phyloP scores from a whole-genome alignment of 2,888 invertebrate species.

The Andrena bicolor region DNA sequence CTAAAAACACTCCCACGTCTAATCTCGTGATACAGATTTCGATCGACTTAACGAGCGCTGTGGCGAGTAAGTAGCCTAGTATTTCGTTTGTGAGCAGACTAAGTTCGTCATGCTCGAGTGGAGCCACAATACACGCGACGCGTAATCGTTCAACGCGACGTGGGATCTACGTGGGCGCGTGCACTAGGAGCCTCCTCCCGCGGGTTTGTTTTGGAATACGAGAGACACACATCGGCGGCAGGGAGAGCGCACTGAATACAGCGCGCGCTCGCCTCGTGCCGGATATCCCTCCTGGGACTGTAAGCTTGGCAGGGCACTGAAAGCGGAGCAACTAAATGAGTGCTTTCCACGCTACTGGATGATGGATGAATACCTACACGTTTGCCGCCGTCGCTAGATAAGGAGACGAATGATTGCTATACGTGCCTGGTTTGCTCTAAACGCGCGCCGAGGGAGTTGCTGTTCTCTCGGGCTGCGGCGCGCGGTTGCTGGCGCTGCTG shows the following conservation, averaged over 20 bases:
- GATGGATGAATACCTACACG: conserved; percentile 78
- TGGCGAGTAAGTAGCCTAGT: not conserved
- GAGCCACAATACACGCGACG: not conserved
- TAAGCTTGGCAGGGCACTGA: conserved; percentile 45
- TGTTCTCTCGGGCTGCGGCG: conserved; percentile 33
- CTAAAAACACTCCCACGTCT: too few relatives aligned
- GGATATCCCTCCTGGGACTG: conserved; percentile 62
- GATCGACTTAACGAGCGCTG: not conserved
- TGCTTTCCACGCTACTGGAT: conserved; percentile 80
- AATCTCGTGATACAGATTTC: too few relatives aligned
- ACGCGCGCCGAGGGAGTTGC: conserved; percentile 65
- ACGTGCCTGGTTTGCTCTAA: conserved; percentile 72
- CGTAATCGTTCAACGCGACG: not conserved
- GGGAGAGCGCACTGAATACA: conserved; percentile 34
- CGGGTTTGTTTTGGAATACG: conserved; percentile 32
- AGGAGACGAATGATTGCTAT: conserved; percentile 74
- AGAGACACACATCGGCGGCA: conserved; percentile 29
- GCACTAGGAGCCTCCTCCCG: conserved; percentile 38
- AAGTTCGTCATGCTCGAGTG: not conserved
- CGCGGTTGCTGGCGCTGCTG: conserved; percentile 29
- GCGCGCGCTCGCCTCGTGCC: conserved; percentile 59
- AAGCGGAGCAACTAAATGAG: conserved; percentile 72
- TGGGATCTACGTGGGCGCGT: conserved; percentile 37
- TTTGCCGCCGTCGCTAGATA: conserved; percentile 76
- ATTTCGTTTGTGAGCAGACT: too few relatives aligned